Percentiles rank a stretch among this genome's conserved stretches.
Conservation (phyloP, 2,113 vertebrate genomes). For the Carlito syrichta region DNA sequence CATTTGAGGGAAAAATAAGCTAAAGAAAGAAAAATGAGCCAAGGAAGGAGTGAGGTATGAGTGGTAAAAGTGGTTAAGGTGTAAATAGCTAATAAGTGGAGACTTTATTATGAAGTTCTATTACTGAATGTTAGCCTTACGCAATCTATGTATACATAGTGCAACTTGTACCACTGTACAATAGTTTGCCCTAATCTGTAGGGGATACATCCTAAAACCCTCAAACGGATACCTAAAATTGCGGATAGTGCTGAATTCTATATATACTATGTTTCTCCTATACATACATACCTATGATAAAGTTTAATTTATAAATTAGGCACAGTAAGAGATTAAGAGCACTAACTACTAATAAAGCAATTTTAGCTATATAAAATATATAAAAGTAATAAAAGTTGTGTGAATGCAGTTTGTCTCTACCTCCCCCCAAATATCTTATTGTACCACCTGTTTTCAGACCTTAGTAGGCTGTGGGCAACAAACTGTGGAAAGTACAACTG, state of each 20-base stretch:
- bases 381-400: background rate
- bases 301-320: background rate
- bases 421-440: background rate
- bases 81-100: background rate
- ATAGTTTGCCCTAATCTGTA: background rate
- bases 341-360: background rate
- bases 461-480: background rate
- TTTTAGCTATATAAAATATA: background rate
- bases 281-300: background rate
- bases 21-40: background rate
- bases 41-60: background rate
- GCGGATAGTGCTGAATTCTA: background rate
- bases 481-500: background rate
- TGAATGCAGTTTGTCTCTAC: background rate
- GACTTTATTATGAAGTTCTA: background rate
- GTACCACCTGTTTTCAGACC: background rate
- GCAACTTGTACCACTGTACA: background rate
- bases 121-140: background rate
- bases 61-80: background rate
- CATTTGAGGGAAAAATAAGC: conserved; percentile 1
- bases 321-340: background rate
- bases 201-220: background rate
- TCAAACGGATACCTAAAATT: background rate
- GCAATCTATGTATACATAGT: background rate
- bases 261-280: background rate